Percentiles rank a stretch among this genome's conserved stretches.
Evolutionary conservation across 2,888 invertebrate genomes (phyloP).

Genomic region (Melanophora roralis): DNA sequence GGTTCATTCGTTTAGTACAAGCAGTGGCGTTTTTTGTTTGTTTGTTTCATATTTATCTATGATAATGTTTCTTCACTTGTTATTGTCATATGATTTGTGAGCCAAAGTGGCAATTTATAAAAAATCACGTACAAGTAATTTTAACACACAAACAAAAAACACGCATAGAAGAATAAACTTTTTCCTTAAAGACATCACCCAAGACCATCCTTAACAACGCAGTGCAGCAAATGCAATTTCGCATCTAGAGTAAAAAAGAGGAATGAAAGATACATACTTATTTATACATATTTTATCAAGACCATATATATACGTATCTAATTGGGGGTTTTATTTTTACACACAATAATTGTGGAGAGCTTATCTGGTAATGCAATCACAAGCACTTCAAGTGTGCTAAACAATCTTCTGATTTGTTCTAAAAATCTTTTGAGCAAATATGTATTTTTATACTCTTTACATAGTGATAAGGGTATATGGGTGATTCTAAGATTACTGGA

Average conservation of each 20-base stretch:
- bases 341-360: constrained; percentile 9
- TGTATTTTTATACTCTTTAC: too few species aligned
- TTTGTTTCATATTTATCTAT: constrained; percentile 32
- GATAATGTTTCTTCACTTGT: constrained; percentile 34
- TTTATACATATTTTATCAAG: constrained; percentile 34
- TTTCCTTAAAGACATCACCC: constrained; percentile 13
- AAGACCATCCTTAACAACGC: background rate
- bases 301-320: constrained; percentile 26
- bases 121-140: constrained; percentile 59
- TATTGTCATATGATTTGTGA: constrained; percentile 37
- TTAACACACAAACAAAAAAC: constrained; percentile 35
- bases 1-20: background rate
- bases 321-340: constrained; percentile 55
- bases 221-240: background rate
- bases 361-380: background rate
- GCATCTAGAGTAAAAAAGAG: background rate
- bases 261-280: background rate
- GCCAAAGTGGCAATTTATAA: constrained; percentile 57
- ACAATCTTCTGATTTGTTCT: background rate
- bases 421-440: too few species aligned
- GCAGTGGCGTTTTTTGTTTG: constrained; percentile 22
- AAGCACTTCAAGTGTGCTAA: background rate
- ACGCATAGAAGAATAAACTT: background rate
- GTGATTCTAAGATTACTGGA: too few species aligned
- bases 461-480: too few species aligned